Evolutionary conservation across 2,797 vertebrate species (phyloP), one percentile per base, ranked within the genome.

Genomic region (Dryobates pubescens): DNA sequence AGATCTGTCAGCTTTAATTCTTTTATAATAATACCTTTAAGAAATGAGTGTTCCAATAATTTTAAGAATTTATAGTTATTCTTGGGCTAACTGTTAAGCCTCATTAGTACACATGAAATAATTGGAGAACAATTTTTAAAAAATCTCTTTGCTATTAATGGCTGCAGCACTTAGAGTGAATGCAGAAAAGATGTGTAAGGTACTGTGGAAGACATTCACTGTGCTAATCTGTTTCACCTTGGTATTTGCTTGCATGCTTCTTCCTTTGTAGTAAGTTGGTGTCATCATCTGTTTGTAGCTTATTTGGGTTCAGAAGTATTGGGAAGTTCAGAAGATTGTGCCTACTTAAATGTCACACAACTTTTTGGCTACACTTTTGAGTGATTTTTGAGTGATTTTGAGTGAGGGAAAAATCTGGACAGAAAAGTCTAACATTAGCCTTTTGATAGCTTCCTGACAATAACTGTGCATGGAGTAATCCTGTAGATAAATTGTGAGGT

Each of bases 251-350:
- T 27, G 17, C 41, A 6, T 9, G 4, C 15, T 6, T 17, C 30
- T 74, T 74, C 22, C 41, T 56, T 68, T 61, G 38, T 18, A 64
- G 9, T 43, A 43, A 43, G 83, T 84, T 6, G 12, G 7, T 88
- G 29, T 53, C 19, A 10, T 20, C 18, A 47, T 17, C 16, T 0
- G 0, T 26, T 8, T 20, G 6, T 24, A 9, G 8, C 19, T 3
- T 7, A 7, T 59, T 24, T 0, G 1, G 17, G 6, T 86, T 92
- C 27, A 63, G 43, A 70, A 49, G 4, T 27, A 6, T 34, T 45
- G 59, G 18, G 53, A 64, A 14, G 17, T 63, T 73, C 30, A n/a
- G 17, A 81, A 63, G 22, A 71, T 19, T 15, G 11, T 59, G 6
- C 1, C 0, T 79, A 7, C 9, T 73, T 73, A 30, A 2, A 54